Conservation (phyloP, 1,140 invertebrate species). For the Drosophila grimshawi region DNA sequence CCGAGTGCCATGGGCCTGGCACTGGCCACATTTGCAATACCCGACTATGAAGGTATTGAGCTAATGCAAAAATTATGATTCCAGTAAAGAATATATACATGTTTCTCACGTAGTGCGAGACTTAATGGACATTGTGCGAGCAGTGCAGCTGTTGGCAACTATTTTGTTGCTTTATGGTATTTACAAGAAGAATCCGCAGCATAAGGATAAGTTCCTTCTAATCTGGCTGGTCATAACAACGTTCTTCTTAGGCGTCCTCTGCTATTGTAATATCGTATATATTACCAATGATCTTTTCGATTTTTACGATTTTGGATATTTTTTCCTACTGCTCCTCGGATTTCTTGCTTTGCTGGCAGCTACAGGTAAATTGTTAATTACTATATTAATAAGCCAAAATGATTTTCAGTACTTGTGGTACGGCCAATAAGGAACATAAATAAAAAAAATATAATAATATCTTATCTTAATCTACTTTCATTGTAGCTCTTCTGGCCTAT, state of each 20-base stretch:
- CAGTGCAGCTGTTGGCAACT: constrained; percentile 32
- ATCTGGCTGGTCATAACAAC: constrained; percentile 29
- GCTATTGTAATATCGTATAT: neutral
- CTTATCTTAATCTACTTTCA: neutral
- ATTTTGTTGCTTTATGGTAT: constrained; percentile 22
- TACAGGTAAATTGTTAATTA: constrained; percentile 18
- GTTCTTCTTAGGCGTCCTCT: neutral
- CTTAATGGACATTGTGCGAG: neutral
- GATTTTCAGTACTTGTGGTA: no score
- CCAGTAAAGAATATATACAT: no score
- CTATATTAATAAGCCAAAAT: neutral
- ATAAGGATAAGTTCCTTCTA: constrained; percentile 39
- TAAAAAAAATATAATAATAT: no score
- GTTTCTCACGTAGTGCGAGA: constrained; percentile 1
- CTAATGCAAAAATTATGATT: neutral
- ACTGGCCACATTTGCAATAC: constrained; percentile 4
- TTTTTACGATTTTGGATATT: neutral
- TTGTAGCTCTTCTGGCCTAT: constrained; percentile 8
- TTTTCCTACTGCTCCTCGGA: neutral
- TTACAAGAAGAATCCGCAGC: constrained; percentile 9
- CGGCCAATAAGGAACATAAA: no score
- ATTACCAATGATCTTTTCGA: neutral
- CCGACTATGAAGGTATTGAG: no score
- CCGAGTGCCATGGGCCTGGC: constrained; percentile 8
- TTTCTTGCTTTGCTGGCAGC: neutral